These are phyloP conservation scores for Athalia rosae DNA, from an alignment of 2,888 invertebrate species.

Conservation along the genomic window DNA sequence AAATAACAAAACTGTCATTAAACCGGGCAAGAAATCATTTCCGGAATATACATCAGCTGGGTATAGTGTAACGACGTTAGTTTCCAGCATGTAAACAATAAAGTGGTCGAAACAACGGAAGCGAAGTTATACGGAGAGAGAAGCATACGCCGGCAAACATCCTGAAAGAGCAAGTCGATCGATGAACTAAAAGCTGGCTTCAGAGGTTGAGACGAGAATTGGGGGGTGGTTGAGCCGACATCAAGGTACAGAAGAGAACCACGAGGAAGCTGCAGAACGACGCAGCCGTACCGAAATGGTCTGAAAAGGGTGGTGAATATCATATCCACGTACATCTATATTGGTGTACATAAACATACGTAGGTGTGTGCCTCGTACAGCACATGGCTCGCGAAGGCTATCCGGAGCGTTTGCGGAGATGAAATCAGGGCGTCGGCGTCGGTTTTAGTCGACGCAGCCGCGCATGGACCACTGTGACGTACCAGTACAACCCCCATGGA, in stretches of 20 bases:
- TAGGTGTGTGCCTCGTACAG: too few species aligned
- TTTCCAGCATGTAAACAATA: too few species aligned
- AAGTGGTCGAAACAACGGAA: too few species aligned
- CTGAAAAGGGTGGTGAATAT: background rate
- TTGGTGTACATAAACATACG: too few species aligned
- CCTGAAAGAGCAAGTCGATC: conserved; percentile 8
- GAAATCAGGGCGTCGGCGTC: conserved; percentile 55
- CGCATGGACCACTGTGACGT: conserved; percentile 52
- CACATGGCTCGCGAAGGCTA: background rate
- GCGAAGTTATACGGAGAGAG: too few species aligned
- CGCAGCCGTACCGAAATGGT: conserved; percentile 17
- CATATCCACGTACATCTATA: too few species aligned
- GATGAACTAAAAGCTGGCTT: background rate
- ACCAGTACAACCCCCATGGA: background rate
- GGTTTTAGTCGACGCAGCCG: conserved; percentile 58
- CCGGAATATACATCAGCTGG: too few species aligned
- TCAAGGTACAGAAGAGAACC: background rate
- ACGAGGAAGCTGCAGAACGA: conserved; percentile 29
- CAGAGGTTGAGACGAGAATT: conserved; percentile 6
- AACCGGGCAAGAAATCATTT: too few species aligned
- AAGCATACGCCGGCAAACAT: conserved; percentile 8
- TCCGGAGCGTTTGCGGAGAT: conserved; percentile 18
- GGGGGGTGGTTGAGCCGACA: background rate
- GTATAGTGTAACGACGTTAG: too few species aligned
- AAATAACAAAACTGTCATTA: too few species aligned